These are phyloP conservation scores for Champsocephalus gunnari DNA, from an alignment of 2,797 vertebrate species.

Conservation along the genomic window DNA sequence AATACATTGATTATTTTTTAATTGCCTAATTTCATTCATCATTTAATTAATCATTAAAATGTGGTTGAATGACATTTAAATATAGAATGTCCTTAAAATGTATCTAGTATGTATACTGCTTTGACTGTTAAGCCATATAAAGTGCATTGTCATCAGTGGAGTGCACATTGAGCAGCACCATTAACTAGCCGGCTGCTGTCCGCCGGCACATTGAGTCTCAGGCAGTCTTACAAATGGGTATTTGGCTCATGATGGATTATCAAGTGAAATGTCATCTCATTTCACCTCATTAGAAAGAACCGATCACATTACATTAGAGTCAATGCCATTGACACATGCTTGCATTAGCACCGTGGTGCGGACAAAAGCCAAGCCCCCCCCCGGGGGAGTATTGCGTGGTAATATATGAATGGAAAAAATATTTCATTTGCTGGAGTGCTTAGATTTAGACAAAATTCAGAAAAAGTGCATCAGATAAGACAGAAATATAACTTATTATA, in stretches of 20 bases:
- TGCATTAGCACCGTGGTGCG: constrained; percentile 21
- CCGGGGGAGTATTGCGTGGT: constrained; percentile 4
- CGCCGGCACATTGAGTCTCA: constrained; percentile 32
- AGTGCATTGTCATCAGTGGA: constrained; percentile 13
- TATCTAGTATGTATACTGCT: not conserved
- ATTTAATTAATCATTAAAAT: too few species aligned
- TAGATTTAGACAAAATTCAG: not conserved
- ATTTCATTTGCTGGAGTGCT: not conserved
- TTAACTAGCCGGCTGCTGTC: constrained; percentile 53
- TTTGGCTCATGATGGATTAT: constrained; percentile 71
- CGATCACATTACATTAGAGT: constrained; percentile 66
- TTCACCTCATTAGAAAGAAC: constrained; percentile 64
- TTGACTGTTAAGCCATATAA: constrained; percentile 2
- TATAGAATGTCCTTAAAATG: too few species aligned
- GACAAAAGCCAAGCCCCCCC: constrained; percentile 26
- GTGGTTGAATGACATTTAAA: too few species aligned
- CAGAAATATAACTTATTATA: not conserved
- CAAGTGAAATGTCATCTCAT: constrained; percentile 69
- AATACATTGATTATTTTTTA: not conserved
- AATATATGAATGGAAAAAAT: constrained; percentile 21
- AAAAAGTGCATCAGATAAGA: not conserved
- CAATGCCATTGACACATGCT: constrained; percentile 53
- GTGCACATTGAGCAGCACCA: constrained; percentile 33
- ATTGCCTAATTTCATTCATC: too few species aligned
- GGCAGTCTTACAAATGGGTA: constrained; percentile 44